phyloP scores from a whole-genome alignment of 2,113 vertebrate genomes.

The Daphoenositta chrysoptera region DNA sequence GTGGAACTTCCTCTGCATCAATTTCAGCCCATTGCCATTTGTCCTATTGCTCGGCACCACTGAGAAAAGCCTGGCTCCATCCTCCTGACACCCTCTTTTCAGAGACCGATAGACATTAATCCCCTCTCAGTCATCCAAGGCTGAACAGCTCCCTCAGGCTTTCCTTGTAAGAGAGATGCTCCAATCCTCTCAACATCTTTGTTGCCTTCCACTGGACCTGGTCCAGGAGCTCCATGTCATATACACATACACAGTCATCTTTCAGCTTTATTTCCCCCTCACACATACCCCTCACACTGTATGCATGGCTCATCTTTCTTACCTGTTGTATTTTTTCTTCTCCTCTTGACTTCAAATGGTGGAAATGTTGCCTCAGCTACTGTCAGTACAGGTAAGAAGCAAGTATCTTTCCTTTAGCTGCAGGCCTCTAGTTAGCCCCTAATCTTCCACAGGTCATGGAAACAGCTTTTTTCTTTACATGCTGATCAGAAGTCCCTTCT shows the following conservation, averaged over 20 bases:
- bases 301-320: neutral
- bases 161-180: neutral
- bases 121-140: neutral
- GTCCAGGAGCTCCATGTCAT: neutral
- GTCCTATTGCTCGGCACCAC: neutral
- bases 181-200: neutral
- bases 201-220: neutral
- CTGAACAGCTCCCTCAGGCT: neutral
- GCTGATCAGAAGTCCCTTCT: neutral
- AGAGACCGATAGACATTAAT: neutral
- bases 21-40: neutral
- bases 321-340: neutral
- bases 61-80: neutral
- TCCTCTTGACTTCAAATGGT: neutral
- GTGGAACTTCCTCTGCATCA: neutral
- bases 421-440: neutral
- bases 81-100: neutral
- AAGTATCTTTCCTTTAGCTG: neutral
- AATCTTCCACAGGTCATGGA: neutral
- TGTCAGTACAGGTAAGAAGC: neutral
- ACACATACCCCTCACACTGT: too few species aligned
- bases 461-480: neutral
- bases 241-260: neutral
- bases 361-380: neutral
- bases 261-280: neutral